phyloP scores from a whole-genome alignment of 2,797 vertebrate genomes.

The Danio kyathit region DNA sequence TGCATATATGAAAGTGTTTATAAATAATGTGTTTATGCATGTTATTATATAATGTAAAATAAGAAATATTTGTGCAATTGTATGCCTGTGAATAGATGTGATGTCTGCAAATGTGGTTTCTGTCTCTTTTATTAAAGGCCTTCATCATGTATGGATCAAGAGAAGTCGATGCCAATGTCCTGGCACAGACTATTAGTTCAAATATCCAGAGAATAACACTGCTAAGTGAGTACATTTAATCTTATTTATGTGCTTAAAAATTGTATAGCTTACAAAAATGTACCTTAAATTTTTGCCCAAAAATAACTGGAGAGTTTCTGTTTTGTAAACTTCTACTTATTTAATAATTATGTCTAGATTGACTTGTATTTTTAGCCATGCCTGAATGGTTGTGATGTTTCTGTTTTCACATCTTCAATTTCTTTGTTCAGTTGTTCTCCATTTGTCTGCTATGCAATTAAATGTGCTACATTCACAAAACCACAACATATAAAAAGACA shows the following conservation, averaged over 20 bases:
- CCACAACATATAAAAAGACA: neutral
- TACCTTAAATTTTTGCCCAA: neutral
- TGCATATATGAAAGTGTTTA: neutral
- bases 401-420: neutral
- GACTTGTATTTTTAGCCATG: neutral
- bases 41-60: neutral
- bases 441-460: neutral
- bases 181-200: conserved; percentile 76
- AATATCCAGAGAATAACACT: conserved; percentile 82
- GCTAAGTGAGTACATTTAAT: conserved; percentile 73
- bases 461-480: neutral
- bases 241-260: neutral
- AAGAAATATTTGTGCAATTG: too few species aligned
- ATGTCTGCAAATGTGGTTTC: neutral
- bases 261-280: neutral
- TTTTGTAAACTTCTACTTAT: neutral
- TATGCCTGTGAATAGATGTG: neutral
- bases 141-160: conserved; percentile 66
- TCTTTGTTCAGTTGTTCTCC: neutral
- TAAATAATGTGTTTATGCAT: neutral
- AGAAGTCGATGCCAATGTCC: conserved; percentile 67
- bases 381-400: neutral
- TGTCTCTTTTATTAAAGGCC: conserved; percentile 62
- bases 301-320: neutral
- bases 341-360: neutral